A percentile compares a stretch with the other conserved stretches of the same genome.
Conservation (phyloP, 2,113 vertebrate genomes). For the Orycteropus afer region DNA sequence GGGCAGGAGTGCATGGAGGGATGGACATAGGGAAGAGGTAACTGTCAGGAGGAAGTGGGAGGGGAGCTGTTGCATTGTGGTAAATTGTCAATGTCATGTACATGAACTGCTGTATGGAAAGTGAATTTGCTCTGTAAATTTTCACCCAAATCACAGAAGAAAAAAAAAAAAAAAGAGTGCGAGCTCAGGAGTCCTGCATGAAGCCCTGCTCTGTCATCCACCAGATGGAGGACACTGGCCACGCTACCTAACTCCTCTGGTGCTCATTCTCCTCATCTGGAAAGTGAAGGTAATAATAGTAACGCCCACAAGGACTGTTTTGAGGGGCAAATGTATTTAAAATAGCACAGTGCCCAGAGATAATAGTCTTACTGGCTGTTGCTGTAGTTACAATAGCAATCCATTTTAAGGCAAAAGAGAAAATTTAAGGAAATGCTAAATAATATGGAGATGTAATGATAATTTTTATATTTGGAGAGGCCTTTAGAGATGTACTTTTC, state of each 20-base stretch:
- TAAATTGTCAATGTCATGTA: too few species aligned
- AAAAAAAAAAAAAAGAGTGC: too few species aligned
- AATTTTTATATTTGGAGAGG: background rate
- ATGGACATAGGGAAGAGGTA: too few species aligned
- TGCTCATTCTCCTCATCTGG: background rate
- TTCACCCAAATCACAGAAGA: too few species aligned
- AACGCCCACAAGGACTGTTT: background rate
- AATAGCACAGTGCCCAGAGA: rapidly evolving
- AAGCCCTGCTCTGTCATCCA: background rate
- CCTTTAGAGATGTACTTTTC: background rate
- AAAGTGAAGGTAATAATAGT: background rate
- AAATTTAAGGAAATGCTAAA: background rate
- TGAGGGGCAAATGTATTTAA: background rate
- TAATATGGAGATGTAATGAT: background rate
- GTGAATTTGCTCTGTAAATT: too few species aligned
- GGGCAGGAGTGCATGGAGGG: too few species aligned
- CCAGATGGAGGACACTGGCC: background rate
- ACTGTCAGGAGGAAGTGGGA: too few species aligned
- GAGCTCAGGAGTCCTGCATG: background rate
- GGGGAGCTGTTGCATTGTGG: too few species aligned
- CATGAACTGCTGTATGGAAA: too few species aligned
- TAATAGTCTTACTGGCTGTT: background rate
- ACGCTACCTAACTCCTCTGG: background rate
- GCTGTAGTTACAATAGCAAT: background rate
- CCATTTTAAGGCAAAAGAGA: background rate